Conservation (phyloP, 2,888 invertebrate species). For the Apotomis turbidana region DNA sequence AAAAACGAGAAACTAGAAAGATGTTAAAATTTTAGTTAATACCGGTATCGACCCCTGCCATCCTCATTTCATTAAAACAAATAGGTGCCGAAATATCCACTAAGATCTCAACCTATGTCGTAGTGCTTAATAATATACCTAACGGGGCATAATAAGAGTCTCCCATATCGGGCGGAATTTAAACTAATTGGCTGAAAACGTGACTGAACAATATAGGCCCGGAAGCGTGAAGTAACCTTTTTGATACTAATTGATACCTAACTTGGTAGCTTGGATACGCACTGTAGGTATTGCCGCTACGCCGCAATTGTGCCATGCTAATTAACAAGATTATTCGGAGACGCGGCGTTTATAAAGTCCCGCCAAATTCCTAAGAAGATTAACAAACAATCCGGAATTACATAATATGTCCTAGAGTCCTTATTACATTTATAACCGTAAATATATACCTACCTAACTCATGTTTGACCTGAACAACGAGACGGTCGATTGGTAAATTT, state of each 20-base stretch:
- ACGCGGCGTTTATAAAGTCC: background rate
- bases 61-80: too few relatives aligned
- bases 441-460: too few relatives aligned
- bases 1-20: too few relatives aligned
- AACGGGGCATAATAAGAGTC: conserved; percentile 59
- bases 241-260: conserved; percentile 73
- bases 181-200: conserved; percentile 74
- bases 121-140: conserved; percentile 61
- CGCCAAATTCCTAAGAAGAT: background rate
- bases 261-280: conserved; percentile 66
- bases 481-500: too few relatives aligned
- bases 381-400: background rate
- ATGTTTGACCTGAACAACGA: background rate
- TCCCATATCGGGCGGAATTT: conserved; percentile 73
- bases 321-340: conserved; percentile 23
- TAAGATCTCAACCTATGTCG: conserved; percentile 2
- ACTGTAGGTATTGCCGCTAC: conserved; percentile 46
- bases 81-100: too few relatives aligned
- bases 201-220: conserved; percentile 73
- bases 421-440: too few relatives aligned
- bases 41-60: too few relatives aligned
- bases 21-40: too few relatives aligned
- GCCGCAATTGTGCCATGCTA: conserved; percentile 4
- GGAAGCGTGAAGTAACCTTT: conserved; percentile 64
- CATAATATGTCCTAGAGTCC: background rate